These are phyloP conservation scores for Sebastes hubbsi DNA, from an alignment of 2,797 vertebrate genomes.

Conservation along the genomic window DNA sequence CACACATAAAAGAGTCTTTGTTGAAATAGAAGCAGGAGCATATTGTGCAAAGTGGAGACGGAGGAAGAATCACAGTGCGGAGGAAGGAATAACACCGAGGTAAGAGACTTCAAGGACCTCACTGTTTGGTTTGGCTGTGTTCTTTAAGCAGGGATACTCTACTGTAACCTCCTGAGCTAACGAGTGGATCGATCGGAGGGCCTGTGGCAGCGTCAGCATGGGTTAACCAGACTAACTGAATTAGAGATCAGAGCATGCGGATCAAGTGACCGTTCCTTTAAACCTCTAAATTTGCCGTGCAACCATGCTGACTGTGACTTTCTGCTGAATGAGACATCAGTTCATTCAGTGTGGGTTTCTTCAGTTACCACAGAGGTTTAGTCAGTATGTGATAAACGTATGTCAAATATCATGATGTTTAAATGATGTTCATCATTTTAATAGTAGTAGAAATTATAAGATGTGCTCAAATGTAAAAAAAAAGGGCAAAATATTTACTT, in stretches of 20 bases:
- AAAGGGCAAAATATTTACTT: neutral
- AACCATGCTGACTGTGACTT: neutral
- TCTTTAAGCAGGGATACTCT: conserved; percentile 18
- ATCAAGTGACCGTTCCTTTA: conserved; percentile 32
- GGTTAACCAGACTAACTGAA: conserved; percentile 33
- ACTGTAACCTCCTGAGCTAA: conserved; percentile 26
- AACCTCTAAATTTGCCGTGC: neutral
- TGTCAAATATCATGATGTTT: neutral
- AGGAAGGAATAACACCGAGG: conserved; percentile 46
- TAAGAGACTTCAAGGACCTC: conserved; percentile 28
- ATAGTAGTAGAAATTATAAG: neutral
- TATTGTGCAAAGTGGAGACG: conserved; percentile 20
- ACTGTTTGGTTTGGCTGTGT: conserved; percentile 70
- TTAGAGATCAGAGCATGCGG: conserved; percentile 30
- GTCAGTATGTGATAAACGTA: neutral
- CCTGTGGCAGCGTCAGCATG: conserved; percentile 14
- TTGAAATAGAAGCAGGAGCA: conserved; percentile 36
- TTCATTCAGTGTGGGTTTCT: neutral
- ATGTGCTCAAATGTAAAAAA: neutral
- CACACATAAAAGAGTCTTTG: conserved; percentile 59
- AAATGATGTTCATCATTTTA: neutral
- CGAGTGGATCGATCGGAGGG: conserved; percentile 13
- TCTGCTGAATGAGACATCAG: neutral
- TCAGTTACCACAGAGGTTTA: neutral
- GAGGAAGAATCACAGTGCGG: conserved; percentile 14